Evolutionary conservation across 1,140 invertebrate genomes (phyloP), one percentile per base, ranked within the genome.

Genomic region (Liolophura sinensis): DNA sequence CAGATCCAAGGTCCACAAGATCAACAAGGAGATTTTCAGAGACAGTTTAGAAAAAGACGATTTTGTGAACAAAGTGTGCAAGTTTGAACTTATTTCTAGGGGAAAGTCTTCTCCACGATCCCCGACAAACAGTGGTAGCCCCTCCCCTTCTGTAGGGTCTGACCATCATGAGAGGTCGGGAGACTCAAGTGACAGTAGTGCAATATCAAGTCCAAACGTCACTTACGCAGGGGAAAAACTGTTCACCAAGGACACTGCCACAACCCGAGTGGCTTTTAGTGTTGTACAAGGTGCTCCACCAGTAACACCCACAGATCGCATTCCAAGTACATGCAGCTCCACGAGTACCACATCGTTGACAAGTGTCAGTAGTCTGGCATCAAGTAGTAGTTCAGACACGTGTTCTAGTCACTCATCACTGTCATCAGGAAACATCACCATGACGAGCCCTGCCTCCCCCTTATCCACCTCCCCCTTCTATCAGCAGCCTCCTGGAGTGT

Each of bases 21-120:
- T 66, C 12, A 46, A 61, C 24, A 64, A 70, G 40, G 66, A 60
- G 22, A 59, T 51, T n/a, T 73, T 70, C 27, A 61, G 67, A 40
- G 73, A 78, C 61, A 74, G 69, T 49, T 65, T 73, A 27, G 79
- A 79, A 51, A 70, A 78, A n/a, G 73, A 74, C 18, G 77, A 80
- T 63, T 83, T 83, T 56, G 63, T 79, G 18, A 76, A 78, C 60
- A 83, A 83, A 77, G 78, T 83, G 12, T 81, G 71, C 54, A 80
- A 76, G 66, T 83, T 82, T 75, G 82, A 83, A 73, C 73, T 79
- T 62, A 80, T 82, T 50, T 77, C 78, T 27, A 67, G 76, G 1
- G 73, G 71, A 20, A 77, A 76, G 31, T 40, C 31, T 40, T 40
- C 31, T 40, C 31, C 31, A 3, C 31, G 9, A 5, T 40, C 31